phyloP scores from a whole-genome alignment of 53 echinoderm and acorn worm species.

The Paelopatides confundens region DNA sequence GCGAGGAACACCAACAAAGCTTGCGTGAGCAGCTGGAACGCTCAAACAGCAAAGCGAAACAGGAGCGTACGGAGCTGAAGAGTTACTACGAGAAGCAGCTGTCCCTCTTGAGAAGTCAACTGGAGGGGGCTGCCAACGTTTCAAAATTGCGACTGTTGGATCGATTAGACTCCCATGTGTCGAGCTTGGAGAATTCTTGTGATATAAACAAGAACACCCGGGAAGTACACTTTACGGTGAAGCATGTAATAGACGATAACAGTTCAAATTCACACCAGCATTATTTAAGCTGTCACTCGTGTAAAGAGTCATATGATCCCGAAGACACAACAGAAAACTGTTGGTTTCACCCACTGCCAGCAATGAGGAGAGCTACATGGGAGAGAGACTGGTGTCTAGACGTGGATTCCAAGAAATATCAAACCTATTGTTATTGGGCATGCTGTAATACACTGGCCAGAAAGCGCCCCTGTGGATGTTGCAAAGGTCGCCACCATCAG shows the following conservation, averaged over 20 bases:
- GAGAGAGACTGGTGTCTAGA: slow-evolving; percentile 11
- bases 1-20: not conserved
- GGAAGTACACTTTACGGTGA: slow-evolving; percentile 7
- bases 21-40: not conserved
- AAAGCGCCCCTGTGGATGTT: slow-evolving; percentile 65
- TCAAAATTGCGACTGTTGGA: not conserved
- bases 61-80: not conserved
- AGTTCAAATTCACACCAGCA: not conserved
- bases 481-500: slow-evolving; percentile 70
- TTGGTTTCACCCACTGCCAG: slow-evolving; percentile 15
- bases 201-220: not conserved
- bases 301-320: slow-evolving; percentile 10
- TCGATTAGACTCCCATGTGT: not conserved
- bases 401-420: slow-evolving; percentile 21
- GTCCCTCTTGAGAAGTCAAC: not conserved
- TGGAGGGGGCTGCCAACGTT: not conserved
- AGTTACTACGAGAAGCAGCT: not conserved
- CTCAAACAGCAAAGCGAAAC: not conserved
- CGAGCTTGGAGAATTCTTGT: not conserved
- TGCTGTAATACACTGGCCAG: slow-evolving; percentile 71
- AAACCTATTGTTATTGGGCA: slow-evolving; percentile 63
- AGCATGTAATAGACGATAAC: not conserved
- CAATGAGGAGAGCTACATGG: slow-evolving; percentile 19
- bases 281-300: not conserved
- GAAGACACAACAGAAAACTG: not conserved